A percentile compares a stretch with the other conserved stretches of the same genome.
Evolutionary conservation across 64 coral and sea anemone genomes (phyloP).

Genomic region (Actinia equina): DNA sequence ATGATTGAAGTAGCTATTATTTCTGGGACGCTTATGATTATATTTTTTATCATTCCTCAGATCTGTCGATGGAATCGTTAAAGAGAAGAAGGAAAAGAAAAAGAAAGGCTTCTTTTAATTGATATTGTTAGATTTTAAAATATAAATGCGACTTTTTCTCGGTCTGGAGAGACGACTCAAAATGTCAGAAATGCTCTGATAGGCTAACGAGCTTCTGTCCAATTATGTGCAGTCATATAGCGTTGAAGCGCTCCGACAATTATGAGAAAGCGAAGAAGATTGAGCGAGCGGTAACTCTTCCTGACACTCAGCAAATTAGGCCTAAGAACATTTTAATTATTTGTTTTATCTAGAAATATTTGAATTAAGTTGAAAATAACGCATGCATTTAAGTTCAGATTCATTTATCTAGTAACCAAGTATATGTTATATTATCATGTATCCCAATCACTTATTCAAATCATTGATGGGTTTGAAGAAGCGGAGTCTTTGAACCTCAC

Average conservation of each 20-base stretch:
- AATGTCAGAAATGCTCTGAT: not conserved
- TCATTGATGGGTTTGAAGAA: too few relatives aligned
- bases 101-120: constrained; percentile 73
- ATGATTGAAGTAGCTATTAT: not conserved
- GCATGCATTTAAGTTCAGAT: too few relatives aligned
- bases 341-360: not conserved
- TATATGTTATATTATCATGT: too few relatives aligned
- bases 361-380: too few relatives aligned
- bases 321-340: not conserved
- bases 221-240: not conserved
- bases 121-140: constrained; percentile 16
- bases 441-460: too few relatives aligned
- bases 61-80: constrained; percentile 57
- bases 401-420: too few relatives aligned
- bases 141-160: not conserved
- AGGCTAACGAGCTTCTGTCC: not conserved
- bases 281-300: not conserved
- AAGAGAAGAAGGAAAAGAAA: constrained; percentile 70
- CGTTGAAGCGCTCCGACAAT: not conserved
- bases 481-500: too few relatives aligned
- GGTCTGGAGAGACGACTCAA: not conserved
- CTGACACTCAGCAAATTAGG: not conserved
- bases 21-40: not conserved
- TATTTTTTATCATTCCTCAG: constrained; percentile 16
- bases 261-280: not conserved